Conservation (phyloP, 2,888 invertebrate genomes). For the Acrobasis repandana region DNA sequence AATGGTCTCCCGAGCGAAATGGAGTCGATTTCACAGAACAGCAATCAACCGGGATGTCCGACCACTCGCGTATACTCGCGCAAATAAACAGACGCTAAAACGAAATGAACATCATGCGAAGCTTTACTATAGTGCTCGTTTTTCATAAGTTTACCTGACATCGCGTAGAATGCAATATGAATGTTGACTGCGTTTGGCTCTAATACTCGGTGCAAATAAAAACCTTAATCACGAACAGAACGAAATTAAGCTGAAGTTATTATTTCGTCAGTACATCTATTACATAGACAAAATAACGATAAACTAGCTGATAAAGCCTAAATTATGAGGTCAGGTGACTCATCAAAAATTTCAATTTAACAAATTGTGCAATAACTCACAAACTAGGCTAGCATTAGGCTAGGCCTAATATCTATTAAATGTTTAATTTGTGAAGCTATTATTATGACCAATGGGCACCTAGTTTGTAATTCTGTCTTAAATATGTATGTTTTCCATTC, state of each 20-base stretch:
- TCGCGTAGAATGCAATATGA: neutral
- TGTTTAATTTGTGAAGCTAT: neutral
- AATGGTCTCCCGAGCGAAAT: conserved; percentile 7
- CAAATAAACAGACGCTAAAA: neutral
- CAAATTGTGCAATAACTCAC: neutral
- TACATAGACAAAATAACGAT: neutral
- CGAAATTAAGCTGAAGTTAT: neutral
- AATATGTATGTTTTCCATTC: conserved; percentile 22
- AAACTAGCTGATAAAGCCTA: neutral
- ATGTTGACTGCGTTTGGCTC: neutral
- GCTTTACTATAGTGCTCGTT: neutral
- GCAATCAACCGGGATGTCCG: conserved; percentile 25
- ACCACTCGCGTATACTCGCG: too few relatives aligned
- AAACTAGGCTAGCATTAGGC: neutral
- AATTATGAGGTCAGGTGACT: conserved; percentile 21
- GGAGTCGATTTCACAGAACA: neutral
- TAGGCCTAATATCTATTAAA: neutral
- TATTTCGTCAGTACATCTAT: neutral
- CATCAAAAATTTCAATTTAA: conserved; percentile 17
- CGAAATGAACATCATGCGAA: neutral
- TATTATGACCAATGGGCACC: neutral
- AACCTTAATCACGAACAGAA: neutral
- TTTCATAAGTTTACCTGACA: neutral
- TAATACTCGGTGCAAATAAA: too few relatives aligned
- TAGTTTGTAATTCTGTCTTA: neutral